Percentiles rank a stretch among this genome's conserved stretches.
These are phyloP conservation scores for Okamejei kenojei DNA, from an alignment of 2,797 vertebrate species.

Conservation along the genomic window DNA sequence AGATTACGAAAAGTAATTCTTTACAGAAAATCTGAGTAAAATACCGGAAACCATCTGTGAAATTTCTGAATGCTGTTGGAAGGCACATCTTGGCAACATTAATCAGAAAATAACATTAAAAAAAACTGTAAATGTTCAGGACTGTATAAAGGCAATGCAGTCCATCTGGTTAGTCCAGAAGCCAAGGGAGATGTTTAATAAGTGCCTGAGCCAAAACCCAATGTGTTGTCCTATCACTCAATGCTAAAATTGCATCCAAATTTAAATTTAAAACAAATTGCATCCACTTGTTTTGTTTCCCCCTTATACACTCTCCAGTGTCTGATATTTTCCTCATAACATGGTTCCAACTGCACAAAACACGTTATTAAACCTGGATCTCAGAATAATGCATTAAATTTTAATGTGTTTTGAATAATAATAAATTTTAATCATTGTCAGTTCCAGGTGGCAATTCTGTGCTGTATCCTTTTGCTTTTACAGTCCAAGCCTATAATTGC, in stretches of 20 bases:
- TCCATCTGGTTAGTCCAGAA: not conserved
- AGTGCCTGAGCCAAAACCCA: not conserved
- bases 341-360: not conserved
- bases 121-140: not conserved
- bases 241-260: not conserved
- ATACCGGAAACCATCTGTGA: not conserved
- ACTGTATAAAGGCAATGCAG: not conserved
- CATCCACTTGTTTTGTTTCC: not conserved
- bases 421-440: too few species aligned
- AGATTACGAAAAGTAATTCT: not conserved
- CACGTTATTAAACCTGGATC: not conserved
- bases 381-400: not conserved
- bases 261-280: not conserved
- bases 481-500: not conserved
- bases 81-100: not conserved
- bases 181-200: not conserved
- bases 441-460: too few species aligned
- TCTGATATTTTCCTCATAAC: not conserved
- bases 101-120: not conserved
- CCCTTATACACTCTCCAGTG: not conserved
- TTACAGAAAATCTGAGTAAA: not conserved
- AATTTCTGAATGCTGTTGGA: not conserved
- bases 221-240: not conserved
- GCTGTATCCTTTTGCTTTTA: not conserved
- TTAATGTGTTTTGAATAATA: too few species aligned